Evolutionary conservation across 2,113 vertebrate genomes (phyloP), one percentile per base, ranked within the genome.

Genomic region (Heloderma charlesbogerti): DNA sequence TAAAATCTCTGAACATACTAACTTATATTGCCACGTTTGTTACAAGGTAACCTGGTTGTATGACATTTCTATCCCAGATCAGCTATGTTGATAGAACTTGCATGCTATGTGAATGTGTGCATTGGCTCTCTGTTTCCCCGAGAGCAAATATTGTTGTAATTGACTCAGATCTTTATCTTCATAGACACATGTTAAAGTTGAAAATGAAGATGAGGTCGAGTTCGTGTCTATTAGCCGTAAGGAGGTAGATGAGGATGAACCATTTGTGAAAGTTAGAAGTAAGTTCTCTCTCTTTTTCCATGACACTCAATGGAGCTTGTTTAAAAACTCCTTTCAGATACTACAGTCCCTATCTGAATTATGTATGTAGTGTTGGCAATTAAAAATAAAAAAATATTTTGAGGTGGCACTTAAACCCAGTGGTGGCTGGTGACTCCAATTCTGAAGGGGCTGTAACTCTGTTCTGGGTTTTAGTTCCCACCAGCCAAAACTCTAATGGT

Each of bases 181-280:
- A 25, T 54, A 97, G 97, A 63, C 94, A 88, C 92, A 94, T 92
- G 89, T 94, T 86, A 91, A 93, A 90, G 81, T 96, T 95, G 96
- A 97, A 77, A 88, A 89, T 89, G 88, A 94, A 4, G 87, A 95
- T 48, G 95, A 95, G 0, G 79, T 95, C 9, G 88, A 77, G 1
- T 87, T 91, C 75, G 91, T 96, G 69, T 94, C 95, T 87, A 92
- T 96, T 90, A 96, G 34, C 16, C 72, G 37, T 63, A 85, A 90
- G 54, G 95, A 96, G 60, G 81, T 88, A 91, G 87, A 94, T 2
- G 81, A 95, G 40, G 95, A 94, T 0, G 82, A 93, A 29, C 78
- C 54, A 1, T 87, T 91, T 85, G 90, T 95, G 87, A 94, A 95
- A 87, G 93, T 97, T 92, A 96, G 89, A 97, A 97, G 97, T 98